Evolutionary conservation across 2,797 vertebrate genomes (phyloP).

Genomic region (Protonibea diacanthus): DNA sequence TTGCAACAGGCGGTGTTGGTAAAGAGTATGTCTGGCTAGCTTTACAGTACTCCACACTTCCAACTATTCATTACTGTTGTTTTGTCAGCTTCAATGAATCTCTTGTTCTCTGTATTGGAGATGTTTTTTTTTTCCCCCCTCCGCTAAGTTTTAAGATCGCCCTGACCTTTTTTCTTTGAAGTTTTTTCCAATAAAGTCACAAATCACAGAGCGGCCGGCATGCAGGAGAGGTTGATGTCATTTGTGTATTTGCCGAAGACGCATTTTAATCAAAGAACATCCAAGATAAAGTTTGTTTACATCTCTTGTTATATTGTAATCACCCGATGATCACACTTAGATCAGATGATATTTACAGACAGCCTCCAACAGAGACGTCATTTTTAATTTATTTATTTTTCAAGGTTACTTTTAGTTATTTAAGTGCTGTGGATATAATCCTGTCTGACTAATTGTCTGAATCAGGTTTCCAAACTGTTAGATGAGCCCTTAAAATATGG

Average conservation of each 20-base stretch:
- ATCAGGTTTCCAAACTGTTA: background rate
- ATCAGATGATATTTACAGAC: background rate
- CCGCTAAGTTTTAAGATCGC: conserved; percentile 53
- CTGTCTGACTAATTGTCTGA: background rate
- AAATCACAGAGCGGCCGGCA: conserved; percentile 10
- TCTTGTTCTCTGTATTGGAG: conserved; percentile 54
- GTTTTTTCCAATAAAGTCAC: conserved; percentile 13
- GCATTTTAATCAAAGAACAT: conserved; percentile 18
- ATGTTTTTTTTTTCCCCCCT: background rate
- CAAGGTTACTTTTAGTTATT: background rate
- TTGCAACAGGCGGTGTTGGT: conserved; percentile 59
- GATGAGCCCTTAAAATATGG: background rate
- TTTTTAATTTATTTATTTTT: background rate
- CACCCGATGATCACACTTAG: conserved; percentile 4
- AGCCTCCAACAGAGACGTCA: background rate
- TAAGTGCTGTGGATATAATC: background rate
- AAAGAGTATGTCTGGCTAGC: conserved; percentile 51
- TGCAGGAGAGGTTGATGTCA: background rate
- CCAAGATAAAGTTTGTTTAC: conserved; percentile 20
- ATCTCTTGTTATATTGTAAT: conserved; percentile 11
- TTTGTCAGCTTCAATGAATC: conserved; percentile 53
- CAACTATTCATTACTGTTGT: conserved; percentile 64
- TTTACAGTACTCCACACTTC: conserved; percentile 24
- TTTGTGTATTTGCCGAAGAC: conserved; percentile 21
- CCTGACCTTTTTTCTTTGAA: conserved; percentile 39